Evolutionary conservation across 2,888 invertebrate genomes (phyloP).

Genomic region (Pogonocherus hispidulus): DNA sequence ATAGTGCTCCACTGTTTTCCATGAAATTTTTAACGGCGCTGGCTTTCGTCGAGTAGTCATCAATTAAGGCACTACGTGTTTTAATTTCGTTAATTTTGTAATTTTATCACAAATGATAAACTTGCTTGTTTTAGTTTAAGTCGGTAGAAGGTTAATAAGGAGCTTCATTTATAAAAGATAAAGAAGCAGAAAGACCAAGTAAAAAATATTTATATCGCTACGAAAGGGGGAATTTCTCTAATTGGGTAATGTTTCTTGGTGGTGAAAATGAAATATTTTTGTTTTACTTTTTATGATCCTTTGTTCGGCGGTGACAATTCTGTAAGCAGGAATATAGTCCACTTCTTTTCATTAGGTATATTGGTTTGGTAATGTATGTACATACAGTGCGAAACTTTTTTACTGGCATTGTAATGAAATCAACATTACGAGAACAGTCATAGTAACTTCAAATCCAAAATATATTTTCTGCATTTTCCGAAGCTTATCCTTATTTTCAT

Average conservation of each 20-base stretch:
- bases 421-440: no score
- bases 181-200: conserved; percentile 14
- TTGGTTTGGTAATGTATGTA: no score
- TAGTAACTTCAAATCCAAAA: no score
- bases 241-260: conserved; percentile 17
- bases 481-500: no score
- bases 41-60: conserved; percentile 28
- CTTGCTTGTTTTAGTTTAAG: conserved; percentile 26
- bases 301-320: background rate
- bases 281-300: conserved; percentile 3
- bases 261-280: conserved; percentile 5
- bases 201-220: conserved; percentile 8
- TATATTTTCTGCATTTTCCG: no score
- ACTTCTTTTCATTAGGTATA: no score
- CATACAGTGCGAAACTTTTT: no score
- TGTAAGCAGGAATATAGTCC: background rate
- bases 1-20: conserved; percentile 34
- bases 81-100: conserved; percentile 40
- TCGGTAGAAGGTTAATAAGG: conserved; percentile 30
- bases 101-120: conserved; percentile 31
- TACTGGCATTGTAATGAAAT: no score
- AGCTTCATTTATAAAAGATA: conserved; percentile 30
- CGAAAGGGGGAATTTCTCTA: conserved; percentile 2
- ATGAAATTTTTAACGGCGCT: conserved; percentile 37
- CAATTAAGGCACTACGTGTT: conserved; percentile 42